Evolutionary conservation across 2,797 vertebrate genomes (phyloP).

Genomic region (Schizopygopsis pylzovi): DNA sequence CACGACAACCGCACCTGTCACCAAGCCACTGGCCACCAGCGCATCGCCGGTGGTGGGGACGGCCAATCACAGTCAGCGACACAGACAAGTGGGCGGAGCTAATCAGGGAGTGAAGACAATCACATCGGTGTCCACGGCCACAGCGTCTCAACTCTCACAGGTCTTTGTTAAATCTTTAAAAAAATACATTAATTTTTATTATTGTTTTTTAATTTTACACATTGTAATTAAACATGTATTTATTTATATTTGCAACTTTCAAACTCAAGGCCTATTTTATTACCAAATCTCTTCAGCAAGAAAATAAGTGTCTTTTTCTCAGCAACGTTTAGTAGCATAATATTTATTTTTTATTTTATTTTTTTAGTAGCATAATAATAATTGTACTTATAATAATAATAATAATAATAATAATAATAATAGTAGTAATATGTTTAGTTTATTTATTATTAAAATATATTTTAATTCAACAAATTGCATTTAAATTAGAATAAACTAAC

Average conservation of each 20-base stretch:
- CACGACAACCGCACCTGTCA: constrained; percentile 69
- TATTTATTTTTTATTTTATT: no score
- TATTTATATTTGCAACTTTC: background rate
- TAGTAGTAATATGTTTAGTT: no score
- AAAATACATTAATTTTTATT: background rate
- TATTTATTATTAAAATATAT: no score
- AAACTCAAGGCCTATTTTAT: background rate
- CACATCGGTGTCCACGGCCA: constrained; percentile 68
- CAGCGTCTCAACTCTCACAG: constrained; percentile 76
- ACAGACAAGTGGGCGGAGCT: constrained; percentile 69
- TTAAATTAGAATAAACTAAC: no score
- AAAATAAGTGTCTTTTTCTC: no score
- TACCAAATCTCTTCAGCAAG: no score
- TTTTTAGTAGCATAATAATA: no score
- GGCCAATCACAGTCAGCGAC: constrained; percentile 70
- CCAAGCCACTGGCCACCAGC: constrained; percentile 73
- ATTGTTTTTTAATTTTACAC: background rate
- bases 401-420: no score
- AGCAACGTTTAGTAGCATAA: no score
- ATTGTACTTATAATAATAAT: no score
- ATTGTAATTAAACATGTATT: background rate
- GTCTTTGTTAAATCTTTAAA: no score
- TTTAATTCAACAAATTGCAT: no score
- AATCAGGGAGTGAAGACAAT: constrained; percentile 77
- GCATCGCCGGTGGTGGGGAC: constrained; percentile 61